Evolutionary conservation across 2,888 invertebrate species (phyloP).

Genomic region (Disparrhopalites patrizii): DNA sequence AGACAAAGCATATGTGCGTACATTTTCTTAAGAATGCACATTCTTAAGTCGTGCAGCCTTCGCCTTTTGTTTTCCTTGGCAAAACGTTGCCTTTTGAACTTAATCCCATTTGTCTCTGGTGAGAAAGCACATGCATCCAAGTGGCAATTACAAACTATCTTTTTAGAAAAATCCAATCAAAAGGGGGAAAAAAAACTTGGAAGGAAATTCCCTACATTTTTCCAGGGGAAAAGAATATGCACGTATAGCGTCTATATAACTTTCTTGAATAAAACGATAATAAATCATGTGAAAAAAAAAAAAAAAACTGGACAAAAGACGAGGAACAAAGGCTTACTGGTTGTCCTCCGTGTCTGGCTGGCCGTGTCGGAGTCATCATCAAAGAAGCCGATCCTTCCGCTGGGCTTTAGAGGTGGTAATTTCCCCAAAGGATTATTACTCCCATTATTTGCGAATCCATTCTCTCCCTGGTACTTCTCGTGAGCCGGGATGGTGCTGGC

Average conservation of each 20-base stretch:
- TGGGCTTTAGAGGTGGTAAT: slow-evolving; percentile 46
- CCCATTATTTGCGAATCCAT: slow-evolving; percentile 29
- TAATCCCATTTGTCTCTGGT: too few relatives aligned
- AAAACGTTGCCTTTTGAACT: too few relatives aligned
- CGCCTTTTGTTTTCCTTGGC: too few relatives aligned
- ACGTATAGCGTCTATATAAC: background rate
- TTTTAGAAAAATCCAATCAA: too few relatives aligned
- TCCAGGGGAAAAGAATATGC: background rate
- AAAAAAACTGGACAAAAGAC: background rate
- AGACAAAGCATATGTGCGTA: too few relatives aligned
- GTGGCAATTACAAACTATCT: too few relatives aligned
- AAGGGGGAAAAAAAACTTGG: too few relatives aligned
- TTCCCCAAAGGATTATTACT: slow-evolving; percentile 28
- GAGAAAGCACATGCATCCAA: too few relatives aligned
- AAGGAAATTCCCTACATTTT: background rate
- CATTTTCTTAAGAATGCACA: too few relatives aligned
- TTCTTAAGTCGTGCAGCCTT: too few relatives aligned
- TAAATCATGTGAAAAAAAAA: background rate
- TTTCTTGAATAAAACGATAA: background rate
- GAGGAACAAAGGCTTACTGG: slow-evolving; percentile 13
- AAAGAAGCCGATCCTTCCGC: slow-evolving; percentile 39
- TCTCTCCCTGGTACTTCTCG: slow-evolving; percentile 44
- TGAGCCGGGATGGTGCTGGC: slow-evolving; percentile 44
- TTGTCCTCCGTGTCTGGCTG: slow-evolving; percentile 26
- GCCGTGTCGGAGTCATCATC: slow-evolving; percentile 27